Conservation (phyloP, 2,888 invertebrate genomes). For the Pogonocherus hispidulus region DNA sequence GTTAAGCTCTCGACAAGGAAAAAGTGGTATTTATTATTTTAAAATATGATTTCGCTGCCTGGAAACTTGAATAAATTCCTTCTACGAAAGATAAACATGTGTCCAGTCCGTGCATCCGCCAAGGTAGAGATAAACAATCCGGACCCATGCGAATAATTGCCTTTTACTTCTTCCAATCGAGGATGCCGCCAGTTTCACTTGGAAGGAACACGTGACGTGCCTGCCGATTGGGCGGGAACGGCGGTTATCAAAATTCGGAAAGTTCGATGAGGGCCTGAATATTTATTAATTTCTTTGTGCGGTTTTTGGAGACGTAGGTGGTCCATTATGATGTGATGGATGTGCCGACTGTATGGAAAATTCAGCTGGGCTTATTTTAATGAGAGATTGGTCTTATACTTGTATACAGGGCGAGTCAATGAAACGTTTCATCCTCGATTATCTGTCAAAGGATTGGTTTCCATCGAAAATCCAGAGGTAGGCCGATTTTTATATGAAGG, state of each 20-base stretch:
- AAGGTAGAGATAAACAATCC: background rate
- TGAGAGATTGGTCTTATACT: background rate
- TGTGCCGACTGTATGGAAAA: background rate
- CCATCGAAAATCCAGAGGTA: too few species aligned
- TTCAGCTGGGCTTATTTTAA: slow-evolving; percentile 10
- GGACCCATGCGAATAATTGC: background rate
- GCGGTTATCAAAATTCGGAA: background rate
- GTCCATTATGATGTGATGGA: slow-evolving; percentile 25
- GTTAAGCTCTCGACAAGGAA: too few species aligned
- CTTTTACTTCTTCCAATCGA: background rate
- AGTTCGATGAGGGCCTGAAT: slow-evolving; percentile 3
- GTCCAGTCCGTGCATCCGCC: too few species aligned
- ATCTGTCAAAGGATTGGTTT: too few species aligned
- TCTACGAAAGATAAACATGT: too few species aligned
- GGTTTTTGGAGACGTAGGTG: slow-evolving; percentile 24
- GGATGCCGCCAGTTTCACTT: background rate
- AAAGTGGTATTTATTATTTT: too few species aligned
- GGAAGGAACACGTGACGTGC: background rate
- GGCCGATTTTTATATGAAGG: too few species aligned
- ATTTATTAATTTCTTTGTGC: slow-evolving; percentile 26
- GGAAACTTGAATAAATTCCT: too few species aligned
- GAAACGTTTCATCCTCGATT: too few species aligned
- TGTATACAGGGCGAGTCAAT: too few species aligned
- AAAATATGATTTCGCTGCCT: too few species aligned
- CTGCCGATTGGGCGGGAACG: background rate